These are phyloP conservation scores for Enteromius mattozi DNA, from an alignment of 2,797 vertebrate genomes.

Conservation along the genomic window DNA sequence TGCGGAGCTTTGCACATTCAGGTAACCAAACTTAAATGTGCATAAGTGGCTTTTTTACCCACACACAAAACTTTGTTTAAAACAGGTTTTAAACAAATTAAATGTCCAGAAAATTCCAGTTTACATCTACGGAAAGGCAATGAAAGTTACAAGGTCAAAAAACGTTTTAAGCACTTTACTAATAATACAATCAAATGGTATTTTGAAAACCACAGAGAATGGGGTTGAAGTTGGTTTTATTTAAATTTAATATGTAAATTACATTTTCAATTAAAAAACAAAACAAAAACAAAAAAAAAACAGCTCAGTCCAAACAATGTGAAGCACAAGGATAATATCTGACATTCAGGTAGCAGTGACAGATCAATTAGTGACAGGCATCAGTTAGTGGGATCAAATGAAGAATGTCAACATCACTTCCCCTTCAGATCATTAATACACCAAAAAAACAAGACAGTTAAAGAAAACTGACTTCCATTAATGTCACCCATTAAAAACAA, in stretches of 20 bases:
- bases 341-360: constrained; percentile 50
- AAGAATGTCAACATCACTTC: neutral
- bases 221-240: constrained; percentile 69
- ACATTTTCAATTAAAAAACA: too few species aligned
- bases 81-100: neutral
- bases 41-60: too few species aligned
- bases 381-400: constrained; percentile 58
- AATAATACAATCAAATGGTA: neutral
- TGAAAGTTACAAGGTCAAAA: too few species aligned
- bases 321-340: constrained; percentile 56
- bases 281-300: constrained; percentile 49
- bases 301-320: constrained; percentile 41
- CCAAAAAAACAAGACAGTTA: constrained; percentile 13
- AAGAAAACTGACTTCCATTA: constrained; percentile 26
- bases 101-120: neutral
- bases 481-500: constrained; percentile 47
- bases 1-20: too few species aligned
- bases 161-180: neutral
- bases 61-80: neutral
- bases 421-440: neutral
- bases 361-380: constrained; percentile 51
- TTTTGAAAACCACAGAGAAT: neutral
- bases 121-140: neutral
- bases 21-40: too few species aligned
- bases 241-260: constrained; percentile 45